Base-by-base conservation (phyloP, 1,140 invertebrate genomes). In the Aphelinus atriplicis region DNA sequence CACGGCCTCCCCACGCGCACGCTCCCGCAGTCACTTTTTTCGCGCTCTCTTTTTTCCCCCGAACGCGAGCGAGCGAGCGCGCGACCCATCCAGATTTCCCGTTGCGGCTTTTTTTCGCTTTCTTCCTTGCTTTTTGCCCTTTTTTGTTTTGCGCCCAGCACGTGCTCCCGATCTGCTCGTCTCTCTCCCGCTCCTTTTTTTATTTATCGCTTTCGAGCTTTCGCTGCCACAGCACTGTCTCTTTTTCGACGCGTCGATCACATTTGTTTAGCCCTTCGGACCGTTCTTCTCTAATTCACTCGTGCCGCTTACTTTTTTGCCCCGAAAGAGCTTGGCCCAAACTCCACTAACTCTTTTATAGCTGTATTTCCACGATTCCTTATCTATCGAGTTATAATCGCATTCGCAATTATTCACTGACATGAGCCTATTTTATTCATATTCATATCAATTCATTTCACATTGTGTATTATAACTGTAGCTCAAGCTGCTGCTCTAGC, bases 21-120 rank as follows among this genome's bases (percentile, higher is more conserved):
- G 60, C 60, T 61, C 3, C 2, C 71, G 68, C 78, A 26, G 71
- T 69, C 76, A 78, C 77, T 82, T 80, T 82, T 82, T 78, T 72
- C 45, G 43, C 76, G 70, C 66, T 71, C 79, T 80, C 82, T 62
- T 43, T 9, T 63, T 64, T 55, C 47, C 51, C 67, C 26, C 47
- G 48, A n/a, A 3, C 76, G 46, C 42, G 9, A 51, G 42, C 51
- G 0, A 0, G 48, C 43, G 0, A 45, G 5, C 55, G 7, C 47
- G 48, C 77, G 51, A 70, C 66, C 63, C 79, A 78, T 79, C 72
- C 80, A 64, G 71, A 72, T 79, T 81, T 76, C 63, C 67, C 76
- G 79, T 79, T 82, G 78, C 71, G 76, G 77, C 80, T 76, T 73
- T 78, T 80, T 71, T 73, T 79, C 77, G 63, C 61, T 57, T 26